These are phyloP conservation scores for Acanthisitta chloris DNA, from an alignment of 2,113 vertebrate species.

Conservation along the genomic window DNA sequence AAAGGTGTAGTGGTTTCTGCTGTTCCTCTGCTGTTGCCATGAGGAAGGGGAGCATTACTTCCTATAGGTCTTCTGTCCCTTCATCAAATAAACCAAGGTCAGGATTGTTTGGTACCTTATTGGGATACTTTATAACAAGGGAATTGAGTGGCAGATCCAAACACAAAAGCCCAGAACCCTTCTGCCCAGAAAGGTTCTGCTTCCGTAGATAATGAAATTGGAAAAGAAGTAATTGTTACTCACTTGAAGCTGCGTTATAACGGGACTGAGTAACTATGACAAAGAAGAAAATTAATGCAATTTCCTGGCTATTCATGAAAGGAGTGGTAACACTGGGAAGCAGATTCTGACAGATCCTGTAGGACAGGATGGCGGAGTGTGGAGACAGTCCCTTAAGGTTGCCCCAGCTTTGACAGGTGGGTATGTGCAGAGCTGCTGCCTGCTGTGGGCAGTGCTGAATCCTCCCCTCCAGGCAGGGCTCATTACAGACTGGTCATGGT, in stretches of 20 bases:
- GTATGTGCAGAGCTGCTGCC: not conserved
- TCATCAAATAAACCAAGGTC: not conserved
- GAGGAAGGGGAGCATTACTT: not conserved
- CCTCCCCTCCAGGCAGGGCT: not conserved
- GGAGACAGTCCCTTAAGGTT: not conserved
- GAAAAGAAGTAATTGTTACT: not conserved
- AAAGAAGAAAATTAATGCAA: not conserved
- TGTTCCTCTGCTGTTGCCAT: rapidly evolving
- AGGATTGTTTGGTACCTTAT: not conserved
- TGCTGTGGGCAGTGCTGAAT: not conserved
- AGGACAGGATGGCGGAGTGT: not conserved
- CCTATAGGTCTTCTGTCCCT: not conserved
- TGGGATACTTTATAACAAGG: not conserved
- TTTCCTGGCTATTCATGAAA: not conserved
- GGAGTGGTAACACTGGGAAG: not conserved
- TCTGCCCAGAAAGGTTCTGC: not conserved
- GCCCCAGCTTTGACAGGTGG: not conserved
- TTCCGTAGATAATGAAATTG: not conserved
- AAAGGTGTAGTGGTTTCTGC: not conserved
- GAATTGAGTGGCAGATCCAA: not conserved
- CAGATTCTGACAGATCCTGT: not conserved
- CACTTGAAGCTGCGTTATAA: not conserved
- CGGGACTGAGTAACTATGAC: not conserved
- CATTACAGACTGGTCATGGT: not conserved
- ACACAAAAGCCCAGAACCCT: not conserved